Conservation (phyloP, 2,888 invertebrate species). For the Euproctis similis region DNA sequence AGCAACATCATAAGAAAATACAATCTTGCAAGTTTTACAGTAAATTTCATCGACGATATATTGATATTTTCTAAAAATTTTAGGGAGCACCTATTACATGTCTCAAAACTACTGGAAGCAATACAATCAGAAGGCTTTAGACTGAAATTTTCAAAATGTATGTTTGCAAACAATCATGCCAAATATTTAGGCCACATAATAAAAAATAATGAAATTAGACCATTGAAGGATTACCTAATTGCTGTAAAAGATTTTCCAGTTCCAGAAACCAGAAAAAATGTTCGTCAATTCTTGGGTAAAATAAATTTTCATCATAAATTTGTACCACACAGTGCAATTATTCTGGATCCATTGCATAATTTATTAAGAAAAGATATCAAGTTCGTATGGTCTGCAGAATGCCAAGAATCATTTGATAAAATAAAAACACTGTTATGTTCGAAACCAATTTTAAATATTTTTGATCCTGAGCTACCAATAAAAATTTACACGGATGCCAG, state of each 20-base stretch:
- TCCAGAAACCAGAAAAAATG: slow-evolving; percentile 1
- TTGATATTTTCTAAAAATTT: background rate
- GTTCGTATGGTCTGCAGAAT: no score
- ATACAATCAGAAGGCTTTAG: no score
- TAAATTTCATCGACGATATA: no score
- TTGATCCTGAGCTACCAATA: slow-evolving; percentile 1
- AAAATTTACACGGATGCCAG: background rate
- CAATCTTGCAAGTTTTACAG: no score
- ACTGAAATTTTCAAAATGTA: no score
- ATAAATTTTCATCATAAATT: slow-evolving; percentile 5
- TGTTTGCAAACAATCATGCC: no score
- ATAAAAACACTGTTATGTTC: background rate
- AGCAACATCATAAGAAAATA: no score
- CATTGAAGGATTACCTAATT: no score
- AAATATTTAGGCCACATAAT: background rate
- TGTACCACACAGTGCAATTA: slow-evolving; percentile 4
- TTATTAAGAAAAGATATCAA: slow-evolving; percentile 4
- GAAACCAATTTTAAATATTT: background rate
- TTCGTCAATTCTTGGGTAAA: background rate
- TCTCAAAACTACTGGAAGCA: background rate
- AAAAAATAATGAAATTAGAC: no score
- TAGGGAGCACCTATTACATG: background rate
- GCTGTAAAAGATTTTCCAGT: no score
- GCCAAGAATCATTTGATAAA: background rate
- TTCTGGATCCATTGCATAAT: slow-evolving; percentile 3